Conservation (phyloP, 2,113 vertebrate genomes). For the Gila orcuttii region DNA sequence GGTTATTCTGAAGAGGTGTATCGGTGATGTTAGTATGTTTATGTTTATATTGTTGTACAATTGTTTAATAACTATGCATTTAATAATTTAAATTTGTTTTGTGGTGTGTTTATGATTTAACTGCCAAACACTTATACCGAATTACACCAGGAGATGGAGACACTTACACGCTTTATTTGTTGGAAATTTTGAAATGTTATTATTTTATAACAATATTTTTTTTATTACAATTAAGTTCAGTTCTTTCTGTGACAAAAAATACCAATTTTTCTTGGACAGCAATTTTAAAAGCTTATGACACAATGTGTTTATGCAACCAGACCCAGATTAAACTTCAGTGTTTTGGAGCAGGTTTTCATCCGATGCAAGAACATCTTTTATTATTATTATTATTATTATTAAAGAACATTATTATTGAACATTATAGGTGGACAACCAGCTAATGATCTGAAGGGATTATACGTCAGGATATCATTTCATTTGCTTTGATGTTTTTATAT, state of each 20-base stretch:
- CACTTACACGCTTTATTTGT: neutral
- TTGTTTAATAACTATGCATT: too few species aligned
- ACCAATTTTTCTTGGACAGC: neutral
- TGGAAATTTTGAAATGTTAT: neutral
- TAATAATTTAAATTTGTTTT: neutral
- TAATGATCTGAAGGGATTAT: too few species aligned
- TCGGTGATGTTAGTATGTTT: too few species aligned
- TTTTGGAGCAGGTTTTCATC: neutral
- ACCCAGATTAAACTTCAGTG: neutral
- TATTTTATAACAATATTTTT: neutral
- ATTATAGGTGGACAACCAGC: neutral
- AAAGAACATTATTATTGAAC: neutral
- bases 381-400: too few species aligned
- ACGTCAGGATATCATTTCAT: neutral
- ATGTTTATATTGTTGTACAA: too few species aligned
- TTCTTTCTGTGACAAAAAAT: neutral
- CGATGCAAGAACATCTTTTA: too few species aligned
- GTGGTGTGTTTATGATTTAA: neutral
- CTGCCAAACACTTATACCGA: neutral
- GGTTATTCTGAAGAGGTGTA: too few species aligned
- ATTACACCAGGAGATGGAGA: constrained; percentile 4
- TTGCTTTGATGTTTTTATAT: constrained; percentile 4
- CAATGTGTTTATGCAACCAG: neutral
- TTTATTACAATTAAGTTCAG: neutral
- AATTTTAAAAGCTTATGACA: neutral